Evolutionary conservation across 2,888 invertebrate species (phyloP).

Genomic region (Pharmacophagus antenor): DNA sequence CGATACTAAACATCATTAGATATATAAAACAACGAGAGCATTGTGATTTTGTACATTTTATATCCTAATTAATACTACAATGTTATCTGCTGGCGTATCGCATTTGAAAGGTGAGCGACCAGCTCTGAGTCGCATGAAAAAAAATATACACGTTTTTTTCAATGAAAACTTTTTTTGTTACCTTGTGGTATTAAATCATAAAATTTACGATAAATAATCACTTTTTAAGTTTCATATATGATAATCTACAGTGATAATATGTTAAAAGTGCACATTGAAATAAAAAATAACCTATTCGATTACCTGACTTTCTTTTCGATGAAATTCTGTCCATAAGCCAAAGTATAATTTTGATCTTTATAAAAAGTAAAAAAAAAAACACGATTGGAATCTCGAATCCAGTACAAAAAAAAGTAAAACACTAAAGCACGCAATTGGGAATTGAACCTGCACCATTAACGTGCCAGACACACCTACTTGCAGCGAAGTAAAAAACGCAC

Average conservation of each 20-base stretch:
- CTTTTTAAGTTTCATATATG: too few relatives aligned
- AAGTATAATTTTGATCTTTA: slow-evolving; percentile 36
- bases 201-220: too few relatives aligned
- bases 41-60: too few relatives aligned
- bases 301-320: not conserved
- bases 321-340: slow-evolving; percentile 40
- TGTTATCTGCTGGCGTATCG: too few relatives aligned
- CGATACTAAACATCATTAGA: too few relatives aligned
- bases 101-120: too few relatives aligned
- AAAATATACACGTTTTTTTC: too few relatives aligned
- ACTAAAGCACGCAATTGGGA: slow-evolving; percentile 66
- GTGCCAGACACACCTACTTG: slow-evolving; percentile 64
- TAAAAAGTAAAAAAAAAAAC: slow-evolving; percentile 36
- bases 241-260: not conserved
- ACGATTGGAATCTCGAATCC: slow-evolving; percentile 43
- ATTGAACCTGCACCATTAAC: slow-evolving; percentile 67
- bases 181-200: too few relatives aligned
- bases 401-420: slow-evolving; percentile 58
- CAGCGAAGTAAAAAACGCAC: slow-evolving; percentile 47
- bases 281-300: not conserved
- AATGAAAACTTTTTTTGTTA: too few relatives aligned
- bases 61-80: too few relatives aligned
- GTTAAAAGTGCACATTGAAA: not conserved
- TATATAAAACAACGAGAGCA: too few relatives aligned
- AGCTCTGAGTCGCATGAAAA: too few relatives aligned